Base-by-base conservation (phyloP, 2,113 vertebrate genomes). In the Trinectes maculatus region DNA sequence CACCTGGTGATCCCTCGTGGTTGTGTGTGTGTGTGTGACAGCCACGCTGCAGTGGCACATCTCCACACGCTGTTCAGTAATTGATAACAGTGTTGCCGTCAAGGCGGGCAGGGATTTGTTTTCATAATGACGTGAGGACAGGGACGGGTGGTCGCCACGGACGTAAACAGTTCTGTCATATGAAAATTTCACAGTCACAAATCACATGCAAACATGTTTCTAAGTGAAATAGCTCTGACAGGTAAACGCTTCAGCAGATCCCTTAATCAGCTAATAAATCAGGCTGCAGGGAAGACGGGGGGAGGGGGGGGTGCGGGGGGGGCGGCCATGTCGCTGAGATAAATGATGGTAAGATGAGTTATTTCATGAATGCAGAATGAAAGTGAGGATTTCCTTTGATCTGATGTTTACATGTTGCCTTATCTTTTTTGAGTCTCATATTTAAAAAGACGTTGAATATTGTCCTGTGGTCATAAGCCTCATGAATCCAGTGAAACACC, bases 231-330 rank as follows among this genome's bases (percentile, higher is more conserved):
- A 44, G 48, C 86, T 79, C 65, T 91, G 91, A 92, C 90, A 85
- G 88, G 90, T 83, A 69, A 91, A 92, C 87, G 91, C 88, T 88
- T 75, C 79, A 91, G 87, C 79, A 85, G 80, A 90, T 91, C 90
- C 75, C 60, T 82, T 93, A 91, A 94, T 91, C 88, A 76, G 39
- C 77, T 86, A 82, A 87, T 94, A 93, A 93, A 95, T 94, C 89
- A 91, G 64, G 16, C 53, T 12, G 71, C 3, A 8, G 28, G 33
- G 68, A 33, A 2, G 62, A n/a, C n/a, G 19, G 25, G 21, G 25
- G 57, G 34, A 2, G 26, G 55, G 16, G 58, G 40, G 34, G 52
- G 58, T 7, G 72, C 2, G 8, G 26, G 29, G 70, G 57, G 19
- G 15, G 57, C 76, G 56, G 60, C 10, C 3, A 57, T 3, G 44